Base-by-base conservation (phyloP, 2,113 vertebrate species). In the Charadrius vociferus region DNA sequence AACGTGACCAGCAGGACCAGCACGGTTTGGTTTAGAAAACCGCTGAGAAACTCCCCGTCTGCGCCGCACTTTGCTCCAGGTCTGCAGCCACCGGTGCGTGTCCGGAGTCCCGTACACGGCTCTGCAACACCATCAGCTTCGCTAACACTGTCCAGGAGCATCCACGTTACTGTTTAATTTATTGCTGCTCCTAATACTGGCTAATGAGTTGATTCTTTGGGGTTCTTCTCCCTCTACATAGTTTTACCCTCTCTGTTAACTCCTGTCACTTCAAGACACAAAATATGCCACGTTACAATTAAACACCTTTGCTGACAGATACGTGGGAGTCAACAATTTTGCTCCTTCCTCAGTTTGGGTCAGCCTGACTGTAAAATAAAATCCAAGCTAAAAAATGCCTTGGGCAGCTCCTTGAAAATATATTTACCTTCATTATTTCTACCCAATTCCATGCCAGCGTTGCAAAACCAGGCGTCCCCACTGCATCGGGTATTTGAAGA, bases 281-380 rank as follows among this genome's bases (percentile, higher is more conserved):
- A 94, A 96, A 91, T 86, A 88, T 20, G 43, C 55, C 90, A 94
- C 83, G 36, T 96, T 95, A 56, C 89, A 96, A 97, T 95, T 94
- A 96, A 96, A 88, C 79, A 65, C 74, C 52, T 32, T 39, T 58
- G 79, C 55, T 77, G 70, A 96, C 9, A 94, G 58, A 56, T 39
- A 55, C 4, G 32, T 62, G 53, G 82, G 92, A 93, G 87, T n/a
- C 6, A 97, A 93, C 55, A 95, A 93, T 84, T 93, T 82, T 47
- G 27, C 63, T 82, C 52, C 62, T 89, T 68, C 19, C 23, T 7
- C 4, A 24, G 0, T 77, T 58, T n/a, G 50, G 16, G 78, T 73
- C 23, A 85, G 82, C 26, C 87, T 88, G 65, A 66, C n/a, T 97
- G 49, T 34, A 56, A 75, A 55, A 66, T 55, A 71, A 77, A 70